A percentile compares a stretch with the other conserved stretches of the same genome.
Conservation (phyloP, 2,797 vertebrate genomes). For the Champsocephalus gunnari region DNA sequence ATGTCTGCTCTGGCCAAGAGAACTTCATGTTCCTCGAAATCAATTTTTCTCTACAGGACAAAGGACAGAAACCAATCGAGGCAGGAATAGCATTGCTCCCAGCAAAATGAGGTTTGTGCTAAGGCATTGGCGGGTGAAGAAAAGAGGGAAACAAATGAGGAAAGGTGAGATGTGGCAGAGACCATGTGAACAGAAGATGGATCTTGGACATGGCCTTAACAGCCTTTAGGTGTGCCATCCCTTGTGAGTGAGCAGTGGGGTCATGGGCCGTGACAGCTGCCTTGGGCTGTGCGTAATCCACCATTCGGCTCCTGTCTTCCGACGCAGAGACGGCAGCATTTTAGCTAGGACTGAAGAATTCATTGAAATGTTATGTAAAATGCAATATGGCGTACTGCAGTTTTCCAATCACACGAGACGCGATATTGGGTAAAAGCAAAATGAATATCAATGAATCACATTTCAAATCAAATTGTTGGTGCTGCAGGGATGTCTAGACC, state of each 20-base stretch:
- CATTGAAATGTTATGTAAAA: too few relatives aligned
- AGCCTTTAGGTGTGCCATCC: conserved; percentile 59
- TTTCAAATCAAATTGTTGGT: too few relatives aligned
- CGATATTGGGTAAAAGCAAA: too few relatives aligned
- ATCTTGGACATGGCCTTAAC: conserved; percentile 54
- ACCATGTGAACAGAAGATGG: conserved; percentile 54
- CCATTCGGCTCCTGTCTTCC: conserved; percentile 4
- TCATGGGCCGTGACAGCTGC: conserved; percentile 68
- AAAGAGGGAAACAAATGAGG: conserved; percentile 9
- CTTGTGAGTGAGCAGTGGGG: conserved; percentile 58
- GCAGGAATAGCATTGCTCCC: conserved; percentile 64
- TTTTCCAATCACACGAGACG: too few relatives aligned
- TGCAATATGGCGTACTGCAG: too few relatives aligned
- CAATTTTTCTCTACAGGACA: conserved; percentile 44
- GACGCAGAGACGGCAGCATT: not conserved
- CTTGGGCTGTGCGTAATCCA: conserved; percentile 27
- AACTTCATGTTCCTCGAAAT: conserved; percentile 21
- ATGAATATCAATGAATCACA: too few relatives aligned
- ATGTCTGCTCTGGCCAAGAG: conserved; percentile 22
- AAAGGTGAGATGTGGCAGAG: conserved; percentile 10
- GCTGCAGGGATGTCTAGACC: too few relatives aligned
- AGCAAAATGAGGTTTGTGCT: conserved; percentile 35
- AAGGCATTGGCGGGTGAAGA: conserved; percentile 16
- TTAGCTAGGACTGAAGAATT: conserved; percentile 3
- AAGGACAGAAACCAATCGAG: conserved; percentile 77